Conservation (phyloP, 1,140 invertebrate species). For the Nasonia giraulti region DNA sequence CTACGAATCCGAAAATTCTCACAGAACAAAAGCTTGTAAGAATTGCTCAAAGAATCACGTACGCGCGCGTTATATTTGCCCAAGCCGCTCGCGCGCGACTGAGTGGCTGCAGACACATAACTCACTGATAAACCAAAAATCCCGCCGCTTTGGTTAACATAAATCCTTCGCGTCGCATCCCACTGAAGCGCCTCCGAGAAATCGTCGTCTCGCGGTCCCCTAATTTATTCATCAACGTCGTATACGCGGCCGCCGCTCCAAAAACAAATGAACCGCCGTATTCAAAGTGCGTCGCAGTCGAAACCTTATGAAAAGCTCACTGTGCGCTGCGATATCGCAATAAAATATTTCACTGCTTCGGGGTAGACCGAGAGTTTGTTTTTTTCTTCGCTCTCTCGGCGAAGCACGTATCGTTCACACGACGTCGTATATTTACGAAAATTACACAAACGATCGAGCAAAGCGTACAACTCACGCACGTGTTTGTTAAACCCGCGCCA, state of each 20-base stretch:
- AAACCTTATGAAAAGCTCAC: conserved; percentile 25
- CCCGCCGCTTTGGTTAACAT: background rate
- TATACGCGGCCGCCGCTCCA: background rate
- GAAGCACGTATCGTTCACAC: background rate
- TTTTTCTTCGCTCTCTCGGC: background rate
- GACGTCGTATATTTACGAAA: background rate
- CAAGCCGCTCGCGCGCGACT: background rate
- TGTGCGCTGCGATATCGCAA: background rate
- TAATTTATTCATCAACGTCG: conserved; percentile 42
- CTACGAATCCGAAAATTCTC: too few relatives aligned
- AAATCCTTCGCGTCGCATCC: conserved; percentile 4
- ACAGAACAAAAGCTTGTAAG: too few relatives aligned
- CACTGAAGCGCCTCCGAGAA: background rate
- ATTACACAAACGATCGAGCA: background rate
- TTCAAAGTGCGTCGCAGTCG: conserved; percentile 15
- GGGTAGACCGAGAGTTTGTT: background rate
- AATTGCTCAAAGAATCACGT: background rate
- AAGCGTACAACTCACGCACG: background rate
- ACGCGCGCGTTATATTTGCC: background rate
- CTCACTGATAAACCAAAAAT: conserved; percentile 17
- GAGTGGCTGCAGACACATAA: background rate
- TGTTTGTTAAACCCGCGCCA: background rate
- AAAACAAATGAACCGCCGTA: conserved; percentile 22
- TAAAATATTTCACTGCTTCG: background rate
- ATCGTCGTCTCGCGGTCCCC: conserved; percentile 1